Conservation (phyloP, 2,888 invertebrate genomes). For the Eledone cirrhosa region DNA sequence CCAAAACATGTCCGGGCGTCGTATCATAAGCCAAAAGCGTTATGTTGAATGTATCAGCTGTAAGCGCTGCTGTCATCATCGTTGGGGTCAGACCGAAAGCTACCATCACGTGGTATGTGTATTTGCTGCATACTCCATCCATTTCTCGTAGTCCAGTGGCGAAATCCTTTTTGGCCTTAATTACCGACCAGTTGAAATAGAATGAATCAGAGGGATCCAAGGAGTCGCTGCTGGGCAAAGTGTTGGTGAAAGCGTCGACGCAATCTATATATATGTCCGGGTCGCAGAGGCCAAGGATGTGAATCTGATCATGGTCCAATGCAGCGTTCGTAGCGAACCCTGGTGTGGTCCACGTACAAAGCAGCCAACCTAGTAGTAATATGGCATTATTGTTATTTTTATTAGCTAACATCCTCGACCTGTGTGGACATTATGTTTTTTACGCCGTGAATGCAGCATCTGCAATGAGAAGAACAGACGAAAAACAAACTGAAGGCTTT, state of each 20-base stretch:
- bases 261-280: not conserved
- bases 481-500: not conserved
- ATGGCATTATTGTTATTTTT: not conserved
- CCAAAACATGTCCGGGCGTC: constrained; percentile 20
- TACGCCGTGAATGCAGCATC: constrained; percentile 17
- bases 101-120: constrained; percentile 15
- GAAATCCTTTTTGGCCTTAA: constrained; percentile 18
- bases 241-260: constrained; percentile 1
- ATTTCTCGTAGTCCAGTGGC: constrained; percentile 18
- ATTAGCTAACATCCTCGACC: constrained; percentile 21
- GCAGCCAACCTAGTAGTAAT: not conserved
- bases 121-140: constrained; percentile 20
- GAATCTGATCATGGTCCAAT: constrained; percentile 15
- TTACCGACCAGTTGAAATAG: not conserved
- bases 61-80: constrained; percentile 23
- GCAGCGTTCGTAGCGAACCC: constrained; percentile 15
- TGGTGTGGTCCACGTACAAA: constrained; percentile 7
- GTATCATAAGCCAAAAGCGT: constrained; percentile 24
- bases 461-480: not conserved
- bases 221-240: not conserved
- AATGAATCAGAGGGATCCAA: not conserved
- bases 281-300: constrained; percentile 21
- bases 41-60: constrained; percentile 18
- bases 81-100: constrained; percentile 21
- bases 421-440: constrained; percentile 17